Conservation (phyloP, 2,888 invertebrate species). For the Leucophenga maculata region DNA sequence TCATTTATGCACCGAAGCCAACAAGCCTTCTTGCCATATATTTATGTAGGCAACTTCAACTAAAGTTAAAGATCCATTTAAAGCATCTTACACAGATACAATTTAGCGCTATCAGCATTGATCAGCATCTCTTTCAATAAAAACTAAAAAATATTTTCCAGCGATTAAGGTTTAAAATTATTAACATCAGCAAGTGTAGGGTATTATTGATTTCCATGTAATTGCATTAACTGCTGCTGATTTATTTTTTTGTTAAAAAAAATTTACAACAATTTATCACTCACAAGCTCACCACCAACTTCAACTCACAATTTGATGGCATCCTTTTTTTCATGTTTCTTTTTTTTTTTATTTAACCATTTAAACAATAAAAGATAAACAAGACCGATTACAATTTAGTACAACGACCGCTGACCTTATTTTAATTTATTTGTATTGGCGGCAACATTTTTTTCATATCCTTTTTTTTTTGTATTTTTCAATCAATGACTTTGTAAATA, state of each 20-base stretch:
- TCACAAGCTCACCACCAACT: not conserved
- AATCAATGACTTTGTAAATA: not conserved
- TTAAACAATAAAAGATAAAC: not conserved
- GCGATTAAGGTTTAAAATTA: too few relatives aligned
- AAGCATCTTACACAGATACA: too few relatives aligned
- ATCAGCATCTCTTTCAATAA: too few relatives aligned
- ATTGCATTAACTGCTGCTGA: not conserved
- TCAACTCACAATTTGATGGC: not conserved
- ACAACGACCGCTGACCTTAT: not conserved
- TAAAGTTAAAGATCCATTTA: too few relatives aligned
- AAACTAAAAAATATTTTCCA: too few relatives aligned
- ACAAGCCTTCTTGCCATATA: too few relatives aligned
- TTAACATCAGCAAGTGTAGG: not conserved
- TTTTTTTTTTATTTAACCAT: not conserved
- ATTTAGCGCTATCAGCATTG: too few relatives aligned
- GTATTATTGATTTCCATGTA: not conserved
- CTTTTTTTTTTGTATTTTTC: not conserved
- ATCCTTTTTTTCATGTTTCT: too few relatives aligned
- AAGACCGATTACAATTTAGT: not conserved
- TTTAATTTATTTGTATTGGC: conserved; percentile 13
- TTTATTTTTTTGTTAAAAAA: not conserved
- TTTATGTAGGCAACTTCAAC: too few relatives aligned
- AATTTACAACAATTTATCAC: too few relatives aligned
- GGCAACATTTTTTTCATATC: not conserved
- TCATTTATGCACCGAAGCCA: too few relatives aligned